Evolutionary conservation across 2,113 vertebrate genomes (phyloP).

Genomic region (Micromys minutus): DNA sequence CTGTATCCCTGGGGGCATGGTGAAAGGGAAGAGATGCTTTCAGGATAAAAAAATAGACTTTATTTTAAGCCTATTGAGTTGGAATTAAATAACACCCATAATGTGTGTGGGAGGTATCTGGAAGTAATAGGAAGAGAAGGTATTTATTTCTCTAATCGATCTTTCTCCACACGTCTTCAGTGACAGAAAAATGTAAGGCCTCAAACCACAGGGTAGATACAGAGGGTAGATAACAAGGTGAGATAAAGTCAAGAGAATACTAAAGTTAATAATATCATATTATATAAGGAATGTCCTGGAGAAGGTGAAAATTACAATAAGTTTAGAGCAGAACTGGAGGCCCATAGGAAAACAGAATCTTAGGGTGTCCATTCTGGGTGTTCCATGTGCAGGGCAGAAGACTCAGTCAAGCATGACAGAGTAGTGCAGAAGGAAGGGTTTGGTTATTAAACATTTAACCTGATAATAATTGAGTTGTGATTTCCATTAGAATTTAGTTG

Average conservation of each 20-base stretch:
- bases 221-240: neutral
- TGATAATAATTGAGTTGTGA: neutral
- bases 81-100: accelerated
- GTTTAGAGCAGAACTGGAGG: neutral
- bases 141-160: neutral
- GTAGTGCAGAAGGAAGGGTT: neutral
- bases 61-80: neutral
- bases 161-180: neutral
- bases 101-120: no score
- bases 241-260: neutral
- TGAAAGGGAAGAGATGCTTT: neutral
- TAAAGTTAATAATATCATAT: neutral
- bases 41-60: neutral
- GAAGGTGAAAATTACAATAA: neutral
- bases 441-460: neutral
- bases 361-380: neutral
- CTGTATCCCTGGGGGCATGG: neutral
- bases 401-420: neutral
- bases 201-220: neutral
- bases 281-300: neutral
- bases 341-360: neutral
- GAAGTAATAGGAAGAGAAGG: neutral
- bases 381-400: neutral
- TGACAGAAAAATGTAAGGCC: neutral
- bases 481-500: neutral